These are phyloP conservation scores for Coecobrya sp. DNA, from an alignment of 2,888 invertebrate genomes.

Conservation along the genomic window DNA sequence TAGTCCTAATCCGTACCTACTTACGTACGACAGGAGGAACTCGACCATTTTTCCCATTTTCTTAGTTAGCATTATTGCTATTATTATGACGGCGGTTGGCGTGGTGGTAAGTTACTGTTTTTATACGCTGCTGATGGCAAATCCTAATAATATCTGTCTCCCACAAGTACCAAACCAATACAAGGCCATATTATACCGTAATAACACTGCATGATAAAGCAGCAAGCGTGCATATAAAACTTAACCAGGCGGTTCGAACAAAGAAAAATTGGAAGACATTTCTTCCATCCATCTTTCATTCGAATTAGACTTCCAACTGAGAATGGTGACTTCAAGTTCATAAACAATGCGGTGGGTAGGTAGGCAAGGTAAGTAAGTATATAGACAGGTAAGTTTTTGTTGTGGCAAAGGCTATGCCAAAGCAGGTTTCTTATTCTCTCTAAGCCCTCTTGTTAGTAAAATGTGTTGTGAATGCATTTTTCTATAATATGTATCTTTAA, in stretches of 20 bases:
- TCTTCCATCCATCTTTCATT: constrained; percentile 81
- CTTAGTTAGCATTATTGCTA: background rate
- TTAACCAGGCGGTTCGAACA: constrained; percentile 78
- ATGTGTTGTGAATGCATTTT: background rate
- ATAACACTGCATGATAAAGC: constrained; percentile 33
- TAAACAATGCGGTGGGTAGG: constrained; percentile 83
- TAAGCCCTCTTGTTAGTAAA: constrained; percentile 31
- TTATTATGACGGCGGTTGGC: background rate
- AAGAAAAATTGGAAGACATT: constrained; percentile 80
- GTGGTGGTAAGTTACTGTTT: constrained; percentile 50
- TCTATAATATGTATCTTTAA: background rate
- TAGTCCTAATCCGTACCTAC: background rate
- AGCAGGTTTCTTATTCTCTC: constrained; percentile 32
- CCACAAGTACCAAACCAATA: constrained; percentile 65
- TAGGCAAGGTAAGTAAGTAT: background rate
- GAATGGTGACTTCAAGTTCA: constrained; percentile 81
- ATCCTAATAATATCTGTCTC: constrained; percentile 66
- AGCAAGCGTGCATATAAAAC: constrained; percentile 22
- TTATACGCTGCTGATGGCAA: constrained; percentile 56
- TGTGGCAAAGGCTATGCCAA: constrained; percentile 49
- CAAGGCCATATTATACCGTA: constrained; percentile 44
- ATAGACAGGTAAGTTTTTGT: constrained; percentile 60
- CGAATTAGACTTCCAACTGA: constrained; percentile 79
- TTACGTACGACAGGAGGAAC: background rate
- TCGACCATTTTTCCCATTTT: background rate